Evolutionary conservation across 2,888 invertebrate species (phyloP).

Genomic region (Leucophora obtusa): DNA sequence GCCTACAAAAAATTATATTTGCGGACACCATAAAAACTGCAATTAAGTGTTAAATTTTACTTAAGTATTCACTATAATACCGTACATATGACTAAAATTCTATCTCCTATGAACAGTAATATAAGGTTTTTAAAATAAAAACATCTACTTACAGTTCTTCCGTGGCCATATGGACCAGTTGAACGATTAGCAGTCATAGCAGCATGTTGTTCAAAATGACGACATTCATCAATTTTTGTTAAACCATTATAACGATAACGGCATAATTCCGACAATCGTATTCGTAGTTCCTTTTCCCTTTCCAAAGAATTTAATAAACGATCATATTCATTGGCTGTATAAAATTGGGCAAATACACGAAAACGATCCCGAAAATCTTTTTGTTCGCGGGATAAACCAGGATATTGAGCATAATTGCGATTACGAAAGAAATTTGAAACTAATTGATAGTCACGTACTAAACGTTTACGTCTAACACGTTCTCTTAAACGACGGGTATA

Average conservation of each 20-base stretch:
- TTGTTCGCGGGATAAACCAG: constrained; percentile 79
- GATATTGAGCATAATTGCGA: constrained; percentile 78
- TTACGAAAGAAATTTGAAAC: constrained; percentile 90
- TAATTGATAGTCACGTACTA: constrained; percentile 93
- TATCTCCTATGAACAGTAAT: no score
- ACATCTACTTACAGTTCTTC: constrained; percentile 77
- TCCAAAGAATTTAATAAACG: constrained; percentile 88
- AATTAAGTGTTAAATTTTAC: no score
- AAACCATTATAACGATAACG: constrained; percentile 92
- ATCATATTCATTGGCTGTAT: constrained; percentile 90
- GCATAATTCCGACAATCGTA: constrained; percentile 89
- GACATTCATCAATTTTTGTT: constrained; percentile 89
- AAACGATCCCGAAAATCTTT: constrained; percentile 87
- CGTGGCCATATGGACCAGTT: constrained; percentile 78
- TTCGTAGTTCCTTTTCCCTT: constrained; percentile 90
- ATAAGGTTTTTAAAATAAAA: background rate
- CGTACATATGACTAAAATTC: no score
- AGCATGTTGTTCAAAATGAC: constrained; percentile 91
- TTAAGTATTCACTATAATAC: no score
- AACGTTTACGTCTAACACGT: constrained; percentile 91
- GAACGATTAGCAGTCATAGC: constrained; percentile 82
- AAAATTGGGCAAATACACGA: constrained; percentile 92
- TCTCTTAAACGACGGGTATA: constrained; percentile 91
- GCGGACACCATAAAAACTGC: no score
- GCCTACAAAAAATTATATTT: no score